These are phyloP conservation scores for Ophion obscuratus DNA, from an alignment of 2,888 invertebrate species.

Conservation along the genomic window DNA sequence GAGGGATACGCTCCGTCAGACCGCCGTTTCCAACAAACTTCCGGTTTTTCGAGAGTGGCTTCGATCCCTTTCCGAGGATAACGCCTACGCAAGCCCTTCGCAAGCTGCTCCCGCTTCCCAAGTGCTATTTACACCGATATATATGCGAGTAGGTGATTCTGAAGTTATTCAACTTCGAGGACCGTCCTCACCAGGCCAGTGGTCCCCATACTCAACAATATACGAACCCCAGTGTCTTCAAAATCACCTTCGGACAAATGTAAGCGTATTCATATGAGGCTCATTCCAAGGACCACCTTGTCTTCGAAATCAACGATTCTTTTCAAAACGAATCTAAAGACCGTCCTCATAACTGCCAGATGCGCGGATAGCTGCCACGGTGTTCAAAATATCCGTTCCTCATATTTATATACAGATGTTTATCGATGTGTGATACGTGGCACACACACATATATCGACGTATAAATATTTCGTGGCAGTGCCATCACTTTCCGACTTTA, in stretches of 20 bases:
- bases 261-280: not conserved
- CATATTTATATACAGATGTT: not conserved
- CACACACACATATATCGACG: not conserved
- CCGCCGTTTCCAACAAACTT: slow-evolving; percentile 60
- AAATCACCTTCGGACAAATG: not conserved
- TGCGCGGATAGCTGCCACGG: not conserved
- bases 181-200: not conserved
- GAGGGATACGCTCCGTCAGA: slow-evolving; percentile 47
- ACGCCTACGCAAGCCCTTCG: slow-evolving; percentile 23
- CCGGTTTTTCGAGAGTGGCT: slow-evolving; percentile 52
- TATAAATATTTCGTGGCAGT: slow-evolving; percentile 7
- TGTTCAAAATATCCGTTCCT: not conserved
- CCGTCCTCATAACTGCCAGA: not conserved
- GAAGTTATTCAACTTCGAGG: not conserved
- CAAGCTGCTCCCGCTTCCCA: slow-evolving; percentile 29
- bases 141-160: not conserved
- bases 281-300: not conserved
- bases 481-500: slow-evolving; percentile 45
- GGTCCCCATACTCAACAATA: not conserved
- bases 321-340: not conserved
- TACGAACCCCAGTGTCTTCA: not conserved
- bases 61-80: slow-evolving; percentile 35
- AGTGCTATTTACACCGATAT: not conserved
- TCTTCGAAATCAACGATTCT: not conserved
- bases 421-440: not conserved